Base-by-base conservation (phyloP, 2,888 invertebrate genomes). In the Calliopum simillimum region DNA sequence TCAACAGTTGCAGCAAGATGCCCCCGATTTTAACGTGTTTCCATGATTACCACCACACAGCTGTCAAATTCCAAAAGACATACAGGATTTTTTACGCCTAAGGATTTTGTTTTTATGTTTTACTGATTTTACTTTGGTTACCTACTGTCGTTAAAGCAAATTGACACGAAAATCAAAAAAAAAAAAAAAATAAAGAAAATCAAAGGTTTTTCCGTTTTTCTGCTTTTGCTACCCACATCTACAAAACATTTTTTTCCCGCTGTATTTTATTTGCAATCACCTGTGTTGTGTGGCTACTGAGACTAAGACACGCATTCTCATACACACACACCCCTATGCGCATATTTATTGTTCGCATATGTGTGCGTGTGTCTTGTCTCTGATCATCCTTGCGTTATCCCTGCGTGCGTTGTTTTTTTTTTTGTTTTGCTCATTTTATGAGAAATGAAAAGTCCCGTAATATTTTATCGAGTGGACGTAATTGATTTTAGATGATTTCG, bases 381-480 rank as follows among this genome's bases (percentile, higher is more conserved):
- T 74, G 75, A 76, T 73, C 80, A 76, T 79, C 80, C 79, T 76
- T 77, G 72, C 58, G 16, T 41, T 6, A 5, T 14, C 41, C 33
- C 2, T 14, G 3, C 41, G 13, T n/a, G 21, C 58, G 33, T 23
- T 21, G 21, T 1, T 16, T 49, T 14, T 49, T 13, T 33, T 33
- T 5, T 33, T 33, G 33, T 33, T n/a, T 21, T 46, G 49, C 11
- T 19, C 14, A 51, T 63, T 69, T 63, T 63, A 44, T 65, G 58
- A 33, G 70, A 21, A 59, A 43, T 59, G 44, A 69, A 76, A 81
- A 82, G 81, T 80, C 77, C 76, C 74, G 72, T 77, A 76, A 78
- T 80, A 80, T 80, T 80, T 82, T 82, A 80, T 80, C 78, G 80
- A 81, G 78, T 81, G 80, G 70, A 78, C 75, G 79, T 80, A 80